Evolutionary conservation across 2,113 vertebrate species (phyloP).

Genomic region (Plecotus auritus): DNA sequence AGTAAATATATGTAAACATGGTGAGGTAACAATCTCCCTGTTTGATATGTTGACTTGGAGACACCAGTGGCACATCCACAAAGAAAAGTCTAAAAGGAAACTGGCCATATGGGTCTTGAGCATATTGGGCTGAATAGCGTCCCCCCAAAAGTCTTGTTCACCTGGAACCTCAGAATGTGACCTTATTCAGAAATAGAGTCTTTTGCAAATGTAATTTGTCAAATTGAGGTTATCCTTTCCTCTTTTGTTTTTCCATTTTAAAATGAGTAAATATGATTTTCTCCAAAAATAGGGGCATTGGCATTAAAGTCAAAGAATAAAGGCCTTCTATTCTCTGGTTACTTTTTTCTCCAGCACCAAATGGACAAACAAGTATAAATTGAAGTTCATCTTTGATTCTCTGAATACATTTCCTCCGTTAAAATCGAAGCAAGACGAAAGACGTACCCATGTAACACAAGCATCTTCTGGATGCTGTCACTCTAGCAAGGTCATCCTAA

Average conservation of each 20-base stretch:
- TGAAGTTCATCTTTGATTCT: background rate
- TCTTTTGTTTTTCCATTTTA: background rate
- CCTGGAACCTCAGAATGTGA: background rate
- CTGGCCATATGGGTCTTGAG: background rate
- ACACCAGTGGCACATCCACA: background rate
- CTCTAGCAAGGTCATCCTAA: background rate
- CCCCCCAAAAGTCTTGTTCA: background rate
- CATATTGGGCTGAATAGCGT: background rate
- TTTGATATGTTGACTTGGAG: background rate
- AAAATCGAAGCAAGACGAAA: background rate
- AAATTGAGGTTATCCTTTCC: background rate
- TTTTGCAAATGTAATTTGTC: background rate
- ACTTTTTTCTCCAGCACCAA: background rate
- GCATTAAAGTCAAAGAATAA: background rate
- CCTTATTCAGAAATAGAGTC: background rate
- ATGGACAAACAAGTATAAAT: background rate
- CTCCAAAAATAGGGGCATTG: background rate
- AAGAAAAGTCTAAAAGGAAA: background rate
- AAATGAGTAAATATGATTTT: background rate
- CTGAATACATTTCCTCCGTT: background rate
- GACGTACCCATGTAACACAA: background rate
- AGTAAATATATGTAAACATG: background rate
- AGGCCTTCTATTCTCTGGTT: background rate
- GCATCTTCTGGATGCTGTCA: background rate
- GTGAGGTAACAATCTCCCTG: background rate